Evolutionary conservation across 1,140 invertebrate genomes (phyloP).

Genomic region (Brachionus sp.): DNA sequence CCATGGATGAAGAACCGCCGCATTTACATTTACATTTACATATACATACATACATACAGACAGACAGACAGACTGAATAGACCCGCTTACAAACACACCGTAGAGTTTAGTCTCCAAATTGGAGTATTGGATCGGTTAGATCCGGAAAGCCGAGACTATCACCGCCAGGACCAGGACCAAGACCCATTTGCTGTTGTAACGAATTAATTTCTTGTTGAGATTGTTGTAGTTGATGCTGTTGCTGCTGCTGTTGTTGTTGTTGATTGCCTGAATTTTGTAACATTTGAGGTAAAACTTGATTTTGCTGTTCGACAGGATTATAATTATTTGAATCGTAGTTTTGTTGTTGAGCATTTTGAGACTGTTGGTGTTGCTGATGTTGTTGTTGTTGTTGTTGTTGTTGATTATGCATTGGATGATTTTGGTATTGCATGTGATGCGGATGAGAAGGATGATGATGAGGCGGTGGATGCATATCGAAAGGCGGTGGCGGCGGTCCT

Average conservation of each 20-base stretch:
- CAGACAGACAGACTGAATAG: background rate
- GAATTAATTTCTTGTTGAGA: background rate
- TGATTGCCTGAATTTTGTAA: background rate
- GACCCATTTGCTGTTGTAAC: constrained; percentile 23
- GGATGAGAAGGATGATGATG: background rate
- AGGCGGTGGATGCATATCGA: background rate
- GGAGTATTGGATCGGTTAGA: constrained; percentile 18
- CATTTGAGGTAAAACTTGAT: background rate
- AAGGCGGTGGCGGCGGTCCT: background rate
- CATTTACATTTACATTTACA: background rate
- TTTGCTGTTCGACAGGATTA: background rate
- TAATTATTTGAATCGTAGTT: background rate
- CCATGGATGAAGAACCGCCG: background rate
- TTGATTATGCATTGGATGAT: background rate
- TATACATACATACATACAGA: background rate
- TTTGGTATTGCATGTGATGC: background rate
- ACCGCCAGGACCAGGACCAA: background rate
- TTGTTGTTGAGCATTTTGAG: no score
- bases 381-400: background rate
- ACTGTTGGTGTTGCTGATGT: background rate
- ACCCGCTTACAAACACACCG: no score
- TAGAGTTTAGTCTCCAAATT: background rate
- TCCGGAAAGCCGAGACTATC: constrained; percentile 26
- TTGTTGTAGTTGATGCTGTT: constrained; percentile 15
- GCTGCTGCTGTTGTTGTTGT: background rate